A percentile compares a stretch with the other conserved stretches of the same genome.
Conservation (phyloP, 2,888 invertebrate species). For the Sesamia inferens region DNA sequence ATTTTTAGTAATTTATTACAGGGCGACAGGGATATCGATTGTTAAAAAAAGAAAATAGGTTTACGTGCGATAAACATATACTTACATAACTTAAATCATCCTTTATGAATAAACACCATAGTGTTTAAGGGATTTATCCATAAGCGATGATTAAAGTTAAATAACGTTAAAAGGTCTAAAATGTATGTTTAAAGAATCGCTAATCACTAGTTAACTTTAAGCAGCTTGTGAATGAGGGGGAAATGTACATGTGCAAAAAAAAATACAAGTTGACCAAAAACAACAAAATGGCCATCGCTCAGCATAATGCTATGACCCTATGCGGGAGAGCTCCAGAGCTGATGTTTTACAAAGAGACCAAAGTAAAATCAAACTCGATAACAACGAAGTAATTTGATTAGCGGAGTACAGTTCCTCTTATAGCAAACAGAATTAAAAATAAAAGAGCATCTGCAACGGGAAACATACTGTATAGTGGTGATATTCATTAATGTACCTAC, state of each 20-base stretch:
- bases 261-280: not conserved
- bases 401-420: constrained; percentile 11
- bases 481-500: constrained; percentile 52
- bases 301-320: not conserved
- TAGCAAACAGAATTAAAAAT: constrained; percentile 47
- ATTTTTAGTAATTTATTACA: not conserved
- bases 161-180: too few relatives aligned
- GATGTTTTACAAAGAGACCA: not conserved
- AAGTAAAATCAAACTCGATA: not conserved
- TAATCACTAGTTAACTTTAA: too few relatives aligned
- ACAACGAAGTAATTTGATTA: constrained; percentile 36
- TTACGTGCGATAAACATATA: not conserved
- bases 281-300: not conserved
- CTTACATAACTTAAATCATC: too few relatives aligned
- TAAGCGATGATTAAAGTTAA: too few relatives aligned
- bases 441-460: constrained; percentile 26
- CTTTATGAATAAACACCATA: too few relatives aligned
- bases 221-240: too few relatives aligned
- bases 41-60: not conserved
- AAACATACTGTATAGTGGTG: constrained; percentile 51
- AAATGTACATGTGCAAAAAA: not conserved
- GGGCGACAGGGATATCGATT: not conserved
- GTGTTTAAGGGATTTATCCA: too few relatives aligned
- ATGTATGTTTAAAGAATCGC: too few relatives aligned
- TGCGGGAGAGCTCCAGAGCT: not conserved